phyloP scores from a whole-genome alignment of 2,888 invertebrate genomes.

The Barypeithes pellucidus region DNA sequence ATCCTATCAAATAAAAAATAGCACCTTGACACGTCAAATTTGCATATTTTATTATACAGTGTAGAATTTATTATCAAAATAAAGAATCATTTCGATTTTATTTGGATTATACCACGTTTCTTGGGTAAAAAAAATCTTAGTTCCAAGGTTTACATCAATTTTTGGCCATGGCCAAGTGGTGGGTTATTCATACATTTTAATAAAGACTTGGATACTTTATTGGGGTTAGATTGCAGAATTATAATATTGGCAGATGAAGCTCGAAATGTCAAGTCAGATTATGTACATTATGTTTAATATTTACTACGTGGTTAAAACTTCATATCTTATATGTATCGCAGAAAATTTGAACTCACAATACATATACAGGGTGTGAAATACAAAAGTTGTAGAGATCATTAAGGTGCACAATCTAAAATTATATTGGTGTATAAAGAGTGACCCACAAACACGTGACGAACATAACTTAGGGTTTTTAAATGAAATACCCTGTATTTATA shows the following conservation, averaged over 20 bases:
- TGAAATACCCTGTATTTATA: no score
- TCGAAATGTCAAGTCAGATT: no score
- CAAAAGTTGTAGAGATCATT: no score
- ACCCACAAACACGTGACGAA: no score
- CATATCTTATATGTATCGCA: no score
- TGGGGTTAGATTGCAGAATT: neutral
- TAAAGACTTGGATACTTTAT: neutral
- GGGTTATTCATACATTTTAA: neutral
- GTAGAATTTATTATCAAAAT: conserved; percentile 12
- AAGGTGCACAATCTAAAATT: no score
- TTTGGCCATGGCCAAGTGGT: neutral
- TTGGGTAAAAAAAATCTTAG: neutral
- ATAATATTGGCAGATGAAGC: neutral
- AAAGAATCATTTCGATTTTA: conserved; percentile 1
- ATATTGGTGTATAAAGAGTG: no score
- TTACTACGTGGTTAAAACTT: no score
- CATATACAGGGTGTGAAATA: no score
- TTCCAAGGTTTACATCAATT: conserved; percentile 3
- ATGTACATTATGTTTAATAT: no score
- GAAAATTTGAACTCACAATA: no score
- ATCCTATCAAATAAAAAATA: neutral
- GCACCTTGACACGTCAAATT: conserved; percentile 16
- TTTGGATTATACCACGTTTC: neutral
- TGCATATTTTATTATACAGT: conserved; percentile 14
- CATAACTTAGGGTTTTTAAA: no score